A percentile compares a stretch with the other conserved stretches of the same genome.
These are phyloP conservation scores for Nycteola revayana DNA, from an alignment of 2,888 invertebrate species.

Conservation along the genomic window DNA sequence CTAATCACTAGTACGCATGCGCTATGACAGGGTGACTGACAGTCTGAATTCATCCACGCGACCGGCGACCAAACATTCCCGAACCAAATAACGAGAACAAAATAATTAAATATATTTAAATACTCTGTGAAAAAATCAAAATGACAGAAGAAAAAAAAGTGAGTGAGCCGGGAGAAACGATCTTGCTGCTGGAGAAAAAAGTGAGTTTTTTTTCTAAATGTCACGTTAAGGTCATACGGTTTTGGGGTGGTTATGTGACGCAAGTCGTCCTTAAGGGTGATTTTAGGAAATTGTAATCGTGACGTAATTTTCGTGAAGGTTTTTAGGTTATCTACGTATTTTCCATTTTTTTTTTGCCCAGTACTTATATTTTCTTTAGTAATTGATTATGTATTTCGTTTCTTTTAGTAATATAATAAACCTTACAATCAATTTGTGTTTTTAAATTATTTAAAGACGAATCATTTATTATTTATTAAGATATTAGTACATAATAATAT, in stretches of 20 bases:
- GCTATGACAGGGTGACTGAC: constrained; percentile 44
- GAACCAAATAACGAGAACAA: constrained; percentile 18
- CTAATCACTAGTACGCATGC: constrained; percentile 45
- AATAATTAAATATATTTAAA: background rate
- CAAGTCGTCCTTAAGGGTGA: constrained; percentile 22
- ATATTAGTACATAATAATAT: no score
- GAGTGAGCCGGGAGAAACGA: constrained; percentile 55
- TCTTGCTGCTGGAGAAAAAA: constrained; percentile 67
- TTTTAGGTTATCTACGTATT: no score
- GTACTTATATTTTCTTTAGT: no score
- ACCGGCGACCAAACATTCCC: constrained; percentile 28
- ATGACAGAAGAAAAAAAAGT: constrained; percentile 52
- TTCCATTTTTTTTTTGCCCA: no score
- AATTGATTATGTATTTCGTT: no score
- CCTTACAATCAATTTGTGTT: no score
- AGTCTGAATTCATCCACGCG: constrained; percentile 33
- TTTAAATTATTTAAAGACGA: no score
- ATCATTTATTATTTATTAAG: no score
- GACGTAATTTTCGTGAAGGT: constrained; percentile 1
- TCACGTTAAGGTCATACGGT: constrained; percentile 60
- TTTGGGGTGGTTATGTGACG: constrained; percentile 33
- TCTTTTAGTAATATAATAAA: no score
- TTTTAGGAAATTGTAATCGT: constrained; percentile 13
- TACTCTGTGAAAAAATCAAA: constrained; percentile 25
- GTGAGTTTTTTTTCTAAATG: constrained; percentile 58